A percentile compares a stretch with the other conserved stretches of the same genome.
Conservation (phyloP, 2,797 vertebrate genomes). For the Falco rusticolus region DNA sequence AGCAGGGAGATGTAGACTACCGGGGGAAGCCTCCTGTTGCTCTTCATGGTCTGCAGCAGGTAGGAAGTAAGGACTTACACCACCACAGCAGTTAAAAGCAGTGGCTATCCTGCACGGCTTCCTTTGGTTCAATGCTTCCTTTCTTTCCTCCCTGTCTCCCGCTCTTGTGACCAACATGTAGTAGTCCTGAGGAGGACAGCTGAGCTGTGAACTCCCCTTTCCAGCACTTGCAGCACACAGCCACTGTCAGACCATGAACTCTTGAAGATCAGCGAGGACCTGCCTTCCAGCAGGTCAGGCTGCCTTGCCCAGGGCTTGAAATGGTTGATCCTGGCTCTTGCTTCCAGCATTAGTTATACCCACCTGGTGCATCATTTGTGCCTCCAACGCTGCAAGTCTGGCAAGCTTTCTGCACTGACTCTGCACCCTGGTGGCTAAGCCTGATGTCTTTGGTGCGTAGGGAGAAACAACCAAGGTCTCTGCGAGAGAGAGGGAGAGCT, state of each 20-base stretch:
- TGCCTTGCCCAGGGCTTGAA: not conserved
- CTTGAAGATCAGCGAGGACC: not conserved
- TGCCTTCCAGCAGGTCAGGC: not conserved
- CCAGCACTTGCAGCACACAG: fast-evolving
- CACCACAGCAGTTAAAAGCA: not conserved
- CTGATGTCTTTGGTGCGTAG: not conserved
- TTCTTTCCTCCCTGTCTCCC: not conserved
- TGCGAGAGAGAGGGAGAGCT: not conserved
- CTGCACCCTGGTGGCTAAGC: not conserved
- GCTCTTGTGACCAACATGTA: not conserved
- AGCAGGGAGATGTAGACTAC: not conserved
- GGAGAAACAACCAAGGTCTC: not conserved
- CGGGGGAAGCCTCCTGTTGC: not conserved
- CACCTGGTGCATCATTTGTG: not conserved
- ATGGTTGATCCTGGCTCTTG: not conserved
- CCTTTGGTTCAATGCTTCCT: not conserved
- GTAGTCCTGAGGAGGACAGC: not conserved
- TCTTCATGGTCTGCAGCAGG: not conserved
- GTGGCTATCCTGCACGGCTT: not conserved
- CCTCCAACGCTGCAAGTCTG: not conserved
- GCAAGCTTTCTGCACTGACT: not conserved
- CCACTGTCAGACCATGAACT: not conserved
- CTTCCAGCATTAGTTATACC: not conserved
- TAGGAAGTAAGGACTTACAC: not conserved
- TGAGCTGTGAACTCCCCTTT: not conserved